phyloP scores from a whole-genome alignment of 2,113 vertebrate genomes.

The Ammodytes dubius region DNA sequence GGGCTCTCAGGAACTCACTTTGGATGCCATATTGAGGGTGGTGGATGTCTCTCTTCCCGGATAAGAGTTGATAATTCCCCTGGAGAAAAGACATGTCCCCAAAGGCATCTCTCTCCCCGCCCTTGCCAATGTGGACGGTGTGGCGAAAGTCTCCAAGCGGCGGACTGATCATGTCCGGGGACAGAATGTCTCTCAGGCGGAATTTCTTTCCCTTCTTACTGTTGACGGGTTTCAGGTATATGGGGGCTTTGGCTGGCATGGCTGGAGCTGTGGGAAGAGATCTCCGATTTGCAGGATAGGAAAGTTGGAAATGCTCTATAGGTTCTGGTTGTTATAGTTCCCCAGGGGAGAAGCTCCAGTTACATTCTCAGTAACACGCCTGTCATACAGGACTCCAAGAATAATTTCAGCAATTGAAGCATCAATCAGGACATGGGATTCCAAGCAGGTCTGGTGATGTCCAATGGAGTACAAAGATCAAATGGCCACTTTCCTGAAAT shows the following conservation, averaged over 20 bases:
- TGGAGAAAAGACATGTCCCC: constrained; percentile 99
- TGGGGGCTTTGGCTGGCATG: constrained; percentile 98
- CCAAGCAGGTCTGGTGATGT: constrained; percentile 32
- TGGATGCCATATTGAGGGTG: constrained; percentile 86
- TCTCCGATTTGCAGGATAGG: constrained; percentile 47
- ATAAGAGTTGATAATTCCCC: constrained; percentile 95
- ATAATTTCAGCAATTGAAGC: constrained; percentile 53
- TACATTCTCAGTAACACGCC: constrained; percentile 80
- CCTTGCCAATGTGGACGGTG: constrained; percentile 97
- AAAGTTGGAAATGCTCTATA: constrained; percentile 38
- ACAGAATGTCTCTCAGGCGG: constrained; percentile 95
- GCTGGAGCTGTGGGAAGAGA: constrained; percentile 60
- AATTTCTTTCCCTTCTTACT: constrained; percentile 98
- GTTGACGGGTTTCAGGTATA: constrained; percentile 95
- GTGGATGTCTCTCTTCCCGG: constrained; percentile 87
- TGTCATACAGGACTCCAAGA: constrained; percentile 51
- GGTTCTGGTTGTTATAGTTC: constrained; percentile 56
- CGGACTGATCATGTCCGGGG: constrained; percentile 98
- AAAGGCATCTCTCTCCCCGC: constrained; percentile 94
- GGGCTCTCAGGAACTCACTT: constrained; percentile 91
- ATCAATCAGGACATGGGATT: constrained; percentile 60
- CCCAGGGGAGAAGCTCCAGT: constrained; percentile 57
- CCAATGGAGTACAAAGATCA: constrained; percentile 30
- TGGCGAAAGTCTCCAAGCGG: constrained; percentile 98
- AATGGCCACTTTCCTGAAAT: constrained; percentile 70